These are phyloP conservation scores for Harpagus bidentatus DNA, from an alignment of 2,113 vertebrate species.

Conservation along the genomic window DNA sequence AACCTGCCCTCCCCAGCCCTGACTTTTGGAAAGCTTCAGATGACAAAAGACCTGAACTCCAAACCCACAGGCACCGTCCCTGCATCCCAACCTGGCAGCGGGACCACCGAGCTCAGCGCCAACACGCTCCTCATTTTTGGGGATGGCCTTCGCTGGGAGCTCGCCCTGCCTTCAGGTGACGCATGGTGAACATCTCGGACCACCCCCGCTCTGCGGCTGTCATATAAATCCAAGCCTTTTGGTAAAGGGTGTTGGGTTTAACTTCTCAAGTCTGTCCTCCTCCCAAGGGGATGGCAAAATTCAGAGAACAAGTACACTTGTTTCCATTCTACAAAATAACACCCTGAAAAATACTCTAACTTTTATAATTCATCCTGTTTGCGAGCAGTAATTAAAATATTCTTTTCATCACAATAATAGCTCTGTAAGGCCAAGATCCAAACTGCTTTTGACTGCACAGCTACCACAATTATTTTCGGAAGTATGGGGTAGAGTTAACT, in stretches of 20 bases:
- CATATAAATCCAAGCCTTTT: not conserved
- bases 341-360: not conserved
- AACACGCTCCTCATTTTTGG: not conserved
- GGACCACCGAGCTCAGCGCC: not conserved
- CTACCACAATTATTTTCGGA: constrained; percentile 16
- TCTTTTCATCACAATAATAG: not conserved
- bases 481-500: not conserved
- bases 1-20: not conserved
- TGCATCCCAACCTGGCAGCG: not conserved
- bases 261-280: not conserved
- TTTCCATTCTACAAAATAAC: not conserved
- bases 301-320: not conserved
- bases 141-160: not conserved
- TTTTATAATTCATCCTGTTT: not conserved
- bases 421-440: constrained; percentile 5
- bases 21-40: not conserved
- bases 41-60: not conserved
- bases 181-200: not conserved
- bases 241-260: not conserved
- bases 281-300: not conserved
- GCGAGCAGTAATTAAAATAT: not conserved
- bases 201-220: not conserved
- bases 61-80: not conserved
- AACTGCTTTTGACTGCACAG: not conserved
- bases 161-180: rapidly evolving